Evolutionary conservation across 2,888 invertebrate genomes (phyloP), one percentile per base, ranked within the genome.

Genomic region (Rhingia campestris): DNA sequence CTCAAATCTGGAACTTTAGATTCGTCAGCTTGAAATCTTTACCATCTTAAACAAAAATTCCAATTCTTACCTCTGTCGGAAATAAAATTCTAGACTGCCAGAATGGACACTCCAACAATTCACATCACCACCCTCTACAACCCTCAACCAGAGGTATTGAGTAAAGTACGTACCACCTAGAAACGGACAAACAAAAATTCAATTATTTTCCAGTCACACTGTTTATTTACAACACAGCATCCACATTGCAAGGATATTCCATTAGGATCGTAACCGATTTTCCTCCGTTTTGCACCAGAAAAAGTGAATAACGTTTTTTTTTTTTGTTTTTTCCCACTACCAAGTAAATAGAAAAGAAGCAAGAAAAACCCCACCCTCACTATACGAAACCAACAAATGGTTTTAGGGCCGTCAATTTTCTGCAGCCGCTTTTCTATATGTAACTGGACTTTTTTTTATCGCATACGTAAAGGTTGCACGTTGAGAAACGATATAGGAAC

Each of bases 401-500:
- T 70, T 80, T 54, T 80, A 69, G 73, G 73, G 69, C 74, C 80
- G 84, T 74, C 80, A 80, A 84, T 80, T 84, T 80, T 84, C 74
- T 54, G 59, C 74, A 84, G 70, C 80, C 74, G 64, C 33, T 59
- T 84, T 22, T 84, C 74, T 84, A 64, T 74, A 53, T 66, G 59
- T 53, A 58, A 43, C 53, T 61, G 69, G 61, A 69, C 69, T 76
- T 56, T 39, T 39, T 7, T 9, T 22, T 56, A 41, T 22, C 7
- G 10, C 32, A 14, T 10, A 30, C 41, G 39, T 9, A 30, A 69
- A 66, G 56, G 51, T 73, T 64, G 69, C 64, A 74, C 69, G 84
- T 80, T 80, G 84, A 84, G 80, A 70, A 84, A 84, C 84, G 84
- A 80, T 84, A 70, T 70, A 70, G 84, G 70, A 66, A 64, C 64